Evolutionary conservation across 1,140 invertebrate species (phyloP), one percentile per base, ranked within the genome.

Genomic region (Acyrthosiphon pisum): DNA sequence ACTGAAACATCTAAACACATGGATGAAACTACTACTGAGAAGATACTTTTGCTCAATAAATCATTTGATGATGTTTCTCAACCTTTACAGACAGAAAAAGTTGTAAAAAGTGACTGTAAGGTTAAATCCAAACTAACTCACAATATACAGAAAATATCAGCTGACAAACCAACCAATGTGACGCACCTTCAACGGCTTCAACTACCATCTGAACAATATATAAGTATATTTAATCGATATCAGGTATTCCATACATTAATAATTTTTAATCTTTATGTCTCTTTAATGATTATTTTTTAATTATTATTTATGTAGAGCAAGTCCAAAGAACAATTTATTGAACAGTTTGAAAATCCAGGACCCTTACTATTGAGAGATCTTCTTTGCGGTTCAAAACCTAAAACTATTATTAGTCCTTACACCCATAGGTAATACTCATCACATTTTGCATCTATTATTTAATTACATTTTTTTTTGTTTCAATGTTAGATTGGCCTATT

Each of bases 401-500:
- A 93, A 93, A 93, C 91, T 41, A 93, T 93, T 26, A 93, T 93
- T 86, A 93, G 91, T 86, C 91, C 91, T 50, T 93, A 93, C 37
- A 93, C 91, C 53, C 91, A 93, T 56, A 81, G 91, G 91, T 93
- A 93, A 46, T 11, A 26, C 37, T 53, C 22, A n/a, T 86, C 9
- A 14, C 41, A 48, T 46, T 86, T 46, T 86, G 6, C 14, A n/a
- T n/a, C 14, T 68, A n/a, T 76, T 76, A 76, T 18, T 76, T 76
- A 14, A 76, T n/a, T 0, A n/a, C 30, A 50, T 50, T 26, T 11
- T 37, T 7, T 50, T 88, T 23, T 88, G 4, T 53, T 88, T 22
- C 14, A 87, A 30, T 18, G 23, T 87, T 87, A 48, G 30, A 87
- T 87, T 46, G 8, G 18, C 37, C 18, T n/a, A 87, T 44, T 20